These are phyloP conservation scores for Elysia chlorotica DNA, from an alignment of 1,140 invertebrate genomes.

Conservation along the genomic window DNA sequence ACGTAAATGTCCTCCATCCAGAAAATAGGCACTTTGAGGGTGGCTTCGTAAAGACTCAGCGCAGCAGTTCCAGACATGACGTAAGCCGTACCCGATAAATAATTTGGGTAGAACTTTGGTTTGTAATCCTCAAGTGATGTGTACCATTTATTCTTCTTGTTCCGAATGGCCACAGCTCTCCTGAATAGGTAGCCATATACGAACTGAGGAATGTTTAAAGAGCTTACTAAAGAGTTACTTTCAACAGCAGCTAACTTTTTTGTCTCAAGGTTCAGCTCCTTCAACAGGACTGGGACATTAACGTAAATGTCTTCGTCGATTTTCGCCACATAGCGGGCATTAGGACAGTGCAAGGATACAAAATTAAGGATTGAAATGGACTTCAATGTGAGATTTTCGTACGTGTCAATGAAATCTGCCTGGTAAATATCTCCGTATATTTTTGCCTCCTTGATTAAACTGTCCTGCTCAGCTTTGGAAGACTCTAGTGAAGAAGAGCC, in stretches of 20 bases:
- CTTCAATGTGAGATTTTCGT: slow-evolving; percentile 86
- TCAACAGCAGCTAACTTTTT: too few species aligned
- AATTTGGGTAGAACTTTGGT: slow-evolving; percentile 52
- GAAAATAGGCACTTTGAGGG: slow-evolving; percentile 39
- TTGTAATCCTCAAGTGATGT: slow-evolving; percentile 53
- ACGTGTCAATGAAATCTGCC: slow-evolving; percentile 78
- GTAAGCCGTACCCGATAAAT: slow-evolving; percentile 60
- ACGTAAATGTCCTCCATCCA: slow-evolving; percentile 63
- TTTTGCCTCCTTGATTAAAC: slow-evolving; percentile 65
- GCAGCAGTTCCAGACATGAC: slow-evolving; percentile 48
- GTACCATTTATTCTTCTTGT: slow-evolving; percentile 61
- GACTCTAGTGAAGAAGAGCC: slow-evolving; percentile 64
- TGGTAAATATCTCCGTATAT: slow-evolving; percentile 75
- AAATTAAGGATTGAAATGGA: slow-evolving; percentile 83
- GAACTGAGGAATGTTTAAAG: slow-evolving; percentile 23
- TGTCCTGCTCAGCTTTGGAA: slow-evolving; percentile 57
- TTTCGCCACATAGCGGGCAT: slow-evolving; percentile 66
- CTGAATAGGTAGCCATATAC: slow-evolving; percentile 33
- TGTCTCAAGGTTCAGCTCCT: slow-evolving; percentile 11
- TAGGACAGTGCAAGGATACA: slow-evolving; percentile 70
- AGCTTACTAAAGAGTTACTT: not conserved
- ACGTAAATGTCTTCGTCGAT: slow-evolving; percentile 62
- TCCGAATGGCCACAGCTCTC: slow-evolving; percentile 38
- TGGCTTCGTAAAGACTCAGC: slow-evolving; percentile 41
- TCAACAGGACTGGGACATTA: slow-evolving; percentile 37